phyloP scores from a whole-genome alignment of 2,888 invertebrate species.

The Drosophila anomalata region DNA sequence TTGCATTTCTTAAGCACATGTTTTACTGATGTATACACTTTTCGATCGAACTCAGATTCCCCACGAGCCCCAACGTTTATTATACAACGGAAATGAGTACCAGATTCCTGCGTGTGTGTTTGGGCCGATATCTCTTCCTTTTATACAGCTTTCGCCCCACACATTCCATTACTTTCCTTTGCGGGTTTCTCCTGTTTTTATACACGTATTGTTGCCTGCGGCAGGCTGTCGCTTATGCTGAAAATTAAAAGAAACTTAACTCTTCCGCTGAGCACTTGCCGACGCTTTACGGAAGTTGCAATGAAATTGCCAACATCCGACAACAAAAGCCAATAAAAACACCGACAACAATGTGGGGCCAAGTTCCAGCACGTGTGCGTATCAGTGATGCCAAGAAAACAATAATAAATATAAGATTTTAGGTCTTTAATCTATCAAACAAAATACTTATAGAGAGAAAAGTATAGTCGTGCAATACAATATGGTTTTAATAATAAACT shows the following conservation, averaged over 20 bases:
- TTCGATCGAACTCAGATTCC: constrained; percentile 31
- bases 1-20: constrained; percentile 27
- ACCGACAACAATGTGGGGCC: constrained; percentile 37
- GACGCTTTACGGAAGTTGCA: constrained; percentile 61
- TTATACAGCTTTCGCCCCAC: background rate
- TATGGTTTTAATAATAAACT: background rate
- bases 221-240: constrained; percentile 57
- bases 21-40: constrained; percentile 53
- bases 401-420: background rate
- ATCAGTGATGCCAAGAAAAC: constrained; percentile 3
- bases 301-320: constrained; percentile 72
- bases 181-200: constrained; percentile 18
- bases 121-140: background rate
- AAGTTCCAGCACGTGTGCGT: constrained; percentile 30
- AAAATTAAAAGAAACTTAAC: constrained; percentile 71
- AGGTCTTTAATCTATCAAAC: background rate
- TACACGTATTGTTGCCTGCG: constrained; percentile 57
- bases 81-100: constrained; percentile 67
- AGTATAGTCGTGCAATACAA: background rate
- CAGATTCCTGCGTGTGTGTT: constrained; percentile 20
- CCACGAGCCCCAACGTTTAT: constrained; percentile 50
- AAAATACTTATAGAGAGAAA: background rate
- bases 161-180: constrained; percentile 4
- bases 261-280: constrained; percentile 46
- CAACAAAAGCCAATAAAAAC: constrained; percentile 44